Conservation (phyloP, 2,113 vertebrate genomes). For the Limanda limanda region DNA sequence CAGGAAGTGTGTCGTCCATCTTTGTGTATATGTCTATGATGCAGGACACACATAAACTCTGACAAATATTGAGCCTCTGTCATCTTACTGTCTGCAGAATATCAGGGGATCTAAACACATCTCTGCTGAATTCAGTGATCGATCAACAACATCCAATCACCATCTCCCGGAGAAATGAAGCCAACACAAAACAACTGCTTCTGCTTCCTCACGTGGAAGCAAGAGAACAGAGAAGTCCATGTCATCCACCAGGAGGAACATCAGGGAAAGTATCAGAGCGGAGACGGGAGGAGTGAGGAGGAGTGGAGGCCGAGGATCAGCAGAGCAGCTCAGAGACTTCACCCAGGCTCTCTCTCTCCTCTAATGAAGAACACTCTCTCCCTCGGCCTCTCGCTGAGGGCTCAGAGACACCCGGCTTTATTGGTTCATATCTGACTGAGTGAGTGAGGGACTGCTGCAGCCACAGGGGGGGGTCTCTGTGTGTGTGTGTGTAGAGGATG, state of each 20-base stretch:
- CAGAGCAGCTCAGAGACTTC: conserved; percentile 7
- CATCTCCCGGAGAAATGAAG: too few species aligned
- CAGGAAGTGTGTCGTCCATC: too few species aligned
- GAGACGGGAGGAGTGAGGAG: conserved; percentile 25
- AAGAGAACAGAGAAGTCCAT: not conserved
- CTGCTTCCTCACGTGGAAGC: too few species aligned
- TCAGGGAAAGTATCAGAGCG: conserved; percentile 3
- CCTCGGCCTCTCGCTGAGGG: conserved; percentile 49
- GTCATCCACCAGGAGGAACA: not conserved
- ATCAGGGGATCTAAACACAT: too few species aligned
- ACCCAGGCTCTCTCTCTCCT: conserved; percentile 43
- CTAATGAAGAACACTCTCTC: conserved; percentile 59
- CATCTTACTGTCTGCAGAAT: too few species aligned
- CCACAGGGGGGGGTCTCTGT: conserved; percentile 3
- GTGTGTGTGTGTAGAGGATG: not conserved
- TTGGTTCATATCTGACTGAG: conserved; percentile 63
- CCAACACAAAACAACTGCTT: too few species aligned
- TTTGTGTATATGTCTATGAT: too few species aligned
- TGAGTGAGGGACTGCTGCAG: conserved; percentile 37
- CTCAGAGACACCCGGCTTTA: conserved; percentile 40
- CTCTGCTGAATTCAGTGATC: too few species aligned
- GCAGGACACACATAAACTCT: too few species aligned
- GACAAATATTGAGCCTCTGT: too few species aligned
- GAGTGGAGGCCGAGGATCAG: conserved; percentile 45
- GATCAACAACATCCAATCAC: too few species aligned